These are phyloP conservation scores for Amblyjoppa fuscipennis DNA, from an alignment of 2,888 invertebrate species.

Conservation along the genomic window DNA sequence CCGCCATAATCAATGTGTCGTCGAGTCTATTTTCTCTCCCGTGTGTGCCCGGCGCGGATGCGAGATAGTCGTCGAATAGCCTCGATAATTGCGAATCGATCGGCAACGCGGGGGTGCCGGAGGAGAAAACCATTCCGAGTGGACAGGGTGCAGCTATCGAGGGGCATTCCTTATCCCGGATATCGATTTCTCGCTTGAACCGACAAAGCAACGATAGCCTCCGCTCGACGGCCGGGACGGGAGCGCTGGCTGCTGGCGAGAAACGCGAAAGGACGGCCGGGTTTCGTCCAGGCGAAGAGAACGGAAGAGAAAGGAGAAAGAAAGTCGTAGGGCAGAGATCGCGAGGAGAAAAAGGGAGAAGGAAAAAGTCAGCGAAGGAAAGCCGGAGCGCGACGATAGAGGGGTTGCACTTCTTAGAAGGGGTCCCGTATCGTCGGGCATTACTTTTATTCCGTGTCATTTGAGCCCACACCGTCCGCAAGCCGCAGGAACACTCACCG, in stretches of 20 bases:
- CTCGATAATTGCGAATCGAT: constrained; percentile 79
- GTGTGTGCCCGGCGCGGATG: constrained; percentile 48
- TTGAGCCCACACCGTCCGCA: constrained; percentile 83
- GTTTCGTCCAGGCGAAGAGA: constrained; percentile 10
- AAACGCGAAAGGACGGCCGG: constrained; percentile 47
- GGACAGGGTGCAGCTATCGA: constrained; percentile 71
- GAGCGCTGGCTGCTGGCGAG: constrained; percentile 28
- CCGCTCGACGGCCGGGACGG: constrained; percentile 23
- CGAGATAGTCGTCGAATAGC: constrained; percentile 71
- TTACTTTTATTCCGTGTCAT: constrained; percentile 85
- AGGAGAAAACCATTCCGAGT: constrained; percentile 66
- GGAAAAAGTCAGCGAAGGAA: constrained; percentile 46
- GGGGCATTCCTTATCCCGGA: constrained; percentile 80
- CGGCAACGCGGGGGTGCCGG: constrained; percentile 64
- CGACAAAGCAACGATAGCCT: constrained; percentile 40
- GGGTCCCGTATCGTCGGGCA: constrained; percentile 77
- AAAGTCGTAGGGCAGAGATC: constrained; percentile 10
- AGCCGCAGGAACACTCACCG: constrained; percentile 35
- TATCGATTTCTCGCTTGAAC: constrained; percentile 81
- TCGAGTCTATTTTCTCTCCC: not conserved
- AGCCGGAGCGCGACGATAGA: constrained; percentile 71
- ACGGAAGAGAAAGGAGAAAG: constrained; percentile 33
- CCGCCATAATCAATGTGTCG: not conserved
- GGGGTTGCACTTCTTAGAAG: constrained; percentile 72
- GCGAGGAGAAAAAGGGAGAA: constrained; percentile 34